Percentiles rank a stretch among this genome's conserved stretches.
phyloP scores from a whole-genome alignment of 2,113 vertebrate genomes.

The Paratilapia polleni region DNA sequence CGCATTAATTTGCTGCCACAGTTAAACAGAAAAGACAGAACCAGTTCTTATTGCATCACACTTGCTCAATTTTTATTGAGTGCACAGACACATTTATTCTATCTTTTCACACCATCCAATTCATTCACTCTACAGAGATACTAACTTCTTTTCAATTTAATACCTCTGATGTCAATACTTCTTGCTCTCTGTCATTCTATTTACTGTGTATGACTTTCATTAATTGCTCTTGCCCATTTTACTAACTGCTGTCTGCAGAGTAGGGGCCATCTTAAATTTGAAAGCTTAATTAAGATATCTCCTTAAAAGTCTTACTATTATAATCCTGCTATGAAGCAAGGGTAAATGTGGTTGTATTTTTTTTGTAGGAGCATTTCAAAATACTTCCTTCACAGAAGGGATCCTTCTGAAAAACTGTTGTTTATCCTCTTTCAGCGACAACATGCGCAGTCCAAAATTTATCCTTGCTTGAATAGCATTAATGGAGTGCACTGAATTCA shows the following conservation, averaged over 20 bases:
- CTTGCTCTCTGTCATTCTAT: conserved; percentile 31
- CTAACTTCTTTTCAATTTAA: conserved; percentile 37
- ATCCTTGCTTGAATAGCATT: neutral
- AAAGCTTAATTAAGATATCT: conserved; percentile 17
- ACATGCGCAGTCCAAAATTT: neutral
- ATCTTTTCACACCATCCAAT: conserved; percentile 21
- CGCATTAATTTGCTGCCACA: conserved; percentile 21
- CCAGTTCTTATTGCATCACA: conserved; percentile 3
- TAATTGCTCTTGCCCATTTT: conserved; percentile 74
- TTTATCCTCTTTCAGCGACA: neutral
- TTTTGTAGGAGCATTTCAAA: conserved; percentile 1
- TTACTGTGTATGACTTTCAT: conserved; percentile 44
- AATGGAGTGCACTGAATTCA: conserved; percentile 22
- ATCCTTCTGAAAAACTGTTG: neutral
- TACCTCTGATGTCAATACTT: conserved; percentile 38
- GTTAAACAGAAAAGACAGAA: conserved; percentile 13
- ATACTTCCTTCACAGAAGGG: neutral
- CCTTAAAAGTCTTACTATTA: conserved; percentile 10
- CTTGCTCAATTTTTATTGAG: neutral
- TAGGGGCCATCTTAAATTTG: conserved; percentile 33
- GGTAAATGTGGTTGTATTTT: neutral
- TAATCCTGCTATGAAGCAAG: conserved; percentile 26
- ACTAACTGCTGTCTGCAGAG: conserved; percentile 81
- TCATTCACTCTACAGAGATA: conserved; percentile 24
- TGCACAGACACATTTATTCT: conserved; percentile 1